Percentiles rank a stretch among this genome's conserved stretches.
phyloP scores from a whole-genome alignment of 2,113 vertebrate genomes.

The Myxocyprinus asiaticus region DNA sequence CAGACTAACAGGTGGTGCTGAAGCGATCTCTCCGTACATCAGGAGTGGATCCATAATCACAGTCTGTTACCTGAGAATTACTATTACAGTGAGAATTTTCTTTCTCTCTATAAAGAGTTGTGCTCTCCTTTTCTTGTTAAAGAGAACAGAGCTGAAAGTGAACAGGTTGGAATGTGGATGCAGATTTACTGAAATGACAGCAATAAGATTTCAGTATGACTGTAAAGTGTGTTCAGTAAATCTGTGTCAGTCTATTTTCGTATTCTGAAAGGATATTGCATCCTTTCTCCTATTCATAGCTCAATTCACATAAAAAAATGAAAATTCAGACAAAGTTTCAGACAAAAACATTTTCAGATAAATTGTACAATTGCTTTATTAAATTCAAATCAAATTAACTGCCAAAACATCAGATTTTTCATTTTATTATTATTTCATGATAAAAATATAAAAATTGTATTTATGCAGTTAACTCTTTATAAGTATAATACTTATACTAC shows the following conservation, averaged over 20 bases:
- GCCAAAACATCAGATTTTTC: too few relatives aligned
- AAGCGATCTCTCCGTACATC: not conserved
- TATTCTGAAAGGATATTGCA: not conserved
- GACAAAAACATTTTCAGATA: not conserved
- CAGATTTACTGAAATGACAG: not conserved
- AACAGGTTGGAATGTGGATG: not conserved
- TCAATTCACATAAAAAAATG: too few relatives aligned
- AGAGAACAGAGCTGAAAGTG: not conserved
- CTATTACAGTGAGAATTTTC: not conserved
- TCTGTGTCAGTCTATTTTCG: not conserved
- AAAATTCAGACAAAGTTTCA: not conserved
- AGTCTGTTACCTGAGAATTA: not conserved
- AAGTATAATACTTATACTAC: too few relatives aligned
- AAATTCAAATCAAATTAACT: too few relatives aligned
- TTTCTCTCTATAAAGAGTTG: not conserved
- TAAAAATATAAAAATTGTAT: too few relatives aligned
- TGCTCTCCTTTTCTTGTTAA: not conserved
- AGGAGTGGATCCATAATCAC: not conserved
- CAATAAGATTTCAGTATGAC: conserved; percentile 27
- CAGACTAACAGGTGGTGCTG: not conserved
- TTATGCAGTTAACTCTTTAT: too few relatives aligned
- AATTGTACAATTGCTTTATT: not conserved
- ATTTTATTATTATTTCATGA: too few relatives aligned
- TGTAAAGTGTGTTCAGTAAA: not conserved
- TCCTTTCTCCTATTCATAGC: conserved; percentile 14